Evolutionary conservation across 2,888 invertebrate genomes (phyloP).

Genomic region (Salticus scenicus): DNA sequence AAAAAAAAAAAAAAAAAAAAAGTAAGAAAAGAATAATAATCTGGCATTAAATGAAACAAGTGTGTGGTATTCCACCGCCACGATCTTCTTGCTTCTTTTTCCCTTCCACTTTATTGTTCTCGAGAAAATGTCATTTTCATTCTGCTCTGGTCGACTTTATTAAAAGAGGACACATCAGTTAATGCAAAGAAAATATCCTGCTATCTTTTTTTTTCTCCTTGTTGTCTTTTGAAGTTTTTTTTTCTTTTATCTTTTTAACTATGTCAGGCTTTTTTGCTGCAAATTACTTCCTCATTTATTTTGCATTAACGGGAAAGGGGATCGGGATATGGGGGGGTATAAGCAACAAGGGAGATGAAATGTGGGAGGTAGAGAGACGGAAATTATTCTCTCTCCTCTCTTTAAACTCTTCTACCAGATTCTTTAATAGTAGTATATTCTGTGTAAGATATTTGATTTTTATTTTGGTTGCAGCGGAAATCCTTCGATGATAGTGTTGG

Average conservation of each 20-base stretch:
- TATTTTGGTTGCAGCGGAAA: too few relatives aligned
- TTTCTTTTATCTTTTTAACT: slow-evolving; percentile 18
- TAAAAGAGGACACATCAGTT: slow-evolving; percentile 53
- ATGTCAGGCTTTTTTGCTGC: not conserved
- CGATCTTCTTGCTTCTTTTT: not conserved
- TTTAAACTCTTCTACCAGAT: too few relatives aligned
- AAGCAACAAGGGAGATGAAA: slow-evolving; percentile 44
- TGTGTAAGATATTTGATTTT: too few relatives aligned
- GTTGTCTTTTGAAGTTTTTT: slow-evolving; percentile 6
- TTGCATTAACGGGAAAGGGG: slow-evolving; percentile 50
- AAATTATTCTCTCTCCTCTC: too few relatives aligned
- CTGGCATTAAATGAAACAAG: not conserved
- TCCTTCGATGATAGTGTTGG: too few relatives aligned
- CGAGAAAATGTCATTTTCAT: slow-evolving; percentile 31
- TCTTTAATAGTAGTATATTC: too few relatives aligned
- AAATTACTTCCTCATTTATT: slow-evolving; percentile 68
- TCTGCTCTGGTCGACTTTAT: slow-evolving; percentile 41
- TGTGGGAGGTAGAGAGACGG: slow-evolving; percentile 12
- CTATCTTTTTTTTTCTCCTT: not conserved
- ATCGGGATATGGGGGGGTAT: slow-evolving; percentile 4
- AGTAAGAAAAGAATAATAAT: too few relatives aligned
- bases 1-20: too few relatives aligned
- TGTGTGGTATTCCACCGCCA: not conserved
- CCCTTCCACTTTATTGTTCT: not conserved
- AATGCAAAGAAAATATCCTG: slow-evolving; percentile 59